phyloP scores from a whole-genome alignment of 2,888 invertebrate species.

The Spisula subtruncata region DNA sequence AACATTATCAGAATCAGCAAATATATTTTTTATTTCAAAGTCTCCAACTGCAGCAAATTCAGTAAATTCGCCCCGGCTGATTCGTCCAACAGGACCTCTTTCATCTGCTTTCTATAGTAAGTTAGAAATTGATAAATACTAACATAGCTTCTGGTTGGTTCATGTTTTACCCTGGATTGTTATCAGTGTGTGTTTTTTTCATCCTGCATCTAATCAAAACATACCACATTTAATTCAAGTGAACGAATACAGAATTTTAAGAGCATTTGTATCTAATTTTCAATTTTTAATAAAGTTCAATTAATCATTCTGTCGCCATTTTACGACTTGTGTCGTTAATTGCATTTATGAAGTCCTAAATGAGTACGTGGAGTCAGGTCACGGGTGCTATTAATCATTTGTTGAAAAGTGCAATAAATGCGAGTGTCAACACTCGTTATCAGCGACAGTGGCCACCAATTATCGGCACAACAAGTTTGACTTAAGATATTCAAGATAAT shows the following conservation, averaged over 20 bases:
- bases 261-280: conserved; percentile 12
- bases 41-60: no score
- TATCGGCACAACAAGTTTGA: conserved; percentile 55
- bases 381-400: conserved; percentile 8
- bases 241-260: not conserved
- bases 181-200: not conserved
- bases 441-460: conserved; percentile 48
- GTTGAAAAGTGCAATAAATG: conserved; percentile 20
- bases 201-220: not conserved
- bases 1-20: no score
- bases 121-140: no score
- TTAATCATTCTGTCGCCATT: conserved; percentile 22
- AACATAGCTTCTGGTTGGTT: no score
- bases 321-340: not conserved
- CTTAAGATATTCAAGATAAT: conserved; percentile 46
- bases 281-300: conserved; percentile 14
- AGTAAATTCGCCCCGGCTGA: no score
- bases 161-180: not conserved
- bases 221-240: not conserved
- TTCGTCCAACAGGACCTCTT: no score
- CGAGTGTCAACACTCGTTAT: conserved; percentile 58
- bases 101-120: no score
- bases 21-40: no score
- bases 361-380: not conserved
- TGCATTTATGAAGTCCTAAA: not conserved